A percentile compares a stretch with the other conserved stretches of the same genome.
These are phyloP conservation scores for Drosophila paulistorum DNA, from an alignment of 1,140 invertebrate species.

Conservation along the genomic window DNA sequence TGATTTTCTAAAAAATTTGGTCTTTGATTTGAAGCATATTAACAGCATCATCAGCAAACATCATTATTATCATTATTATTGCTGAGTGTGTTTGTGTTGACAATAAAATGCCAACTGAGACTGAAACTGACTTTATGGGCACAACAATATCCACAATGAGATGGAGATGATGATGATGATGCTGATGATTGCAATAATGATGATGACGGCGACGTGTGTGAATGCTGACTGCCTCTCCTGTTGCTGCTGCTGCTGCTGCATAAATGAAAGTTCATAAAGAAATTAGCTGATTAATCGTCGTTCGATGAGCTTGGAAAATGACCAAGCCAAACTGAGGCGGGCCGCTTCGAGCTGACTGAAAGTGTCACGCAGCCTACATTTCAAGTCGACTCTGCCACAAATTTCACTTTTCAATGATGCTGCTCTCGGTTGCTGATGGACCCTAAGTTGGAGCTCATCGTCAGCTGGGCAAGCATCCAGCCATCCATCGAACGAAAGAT, in stretches of 20 bases:
- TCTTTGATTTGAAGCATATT: conserved; percentile 64
- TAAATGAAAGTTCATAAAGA: conserved; percentile 82
- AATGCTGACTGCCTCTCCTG: conserved; percentile 46
- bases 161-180: conserved; percentile 36
- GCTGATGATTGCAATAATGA: conserved; percentile 49
- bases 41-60: conserved; percentile 10
- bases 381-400: conserved; percentile 60
- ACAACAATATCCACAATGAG: conserved; percentile 20
- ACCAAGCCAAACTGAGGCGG: conserved; percentile 50
- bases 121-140: conserved; percentile 42
- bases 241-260: conserved; percentile 50
- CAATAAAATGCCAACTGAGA: conserved; percentile 38
- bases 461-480: conserved; percentile 38
- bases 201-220: conserved; percentile 70
- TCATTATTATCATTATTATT: no score
- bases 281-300: conserved; percentile 80
- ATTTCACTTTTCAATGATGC: conserved; percentile 81
- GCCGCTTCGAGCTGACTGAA: conserved; percentile 61
- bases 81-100: conserved; percentile 31
- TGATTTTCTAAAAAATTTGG: conserved; percentile 70
- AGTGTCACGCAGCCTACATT: conserved; percentile 80
- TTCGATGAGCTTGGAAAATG: conserved; percentile 81
- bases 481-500: conserved; percentile 17
- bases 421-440: conserved; percentile 18
- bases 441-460: conserved; percentile 3